Evolutionary conservation across 2,888 invertebrate species (phyloP).

Genomic region (Eremobia ochroleuca): DNA sequence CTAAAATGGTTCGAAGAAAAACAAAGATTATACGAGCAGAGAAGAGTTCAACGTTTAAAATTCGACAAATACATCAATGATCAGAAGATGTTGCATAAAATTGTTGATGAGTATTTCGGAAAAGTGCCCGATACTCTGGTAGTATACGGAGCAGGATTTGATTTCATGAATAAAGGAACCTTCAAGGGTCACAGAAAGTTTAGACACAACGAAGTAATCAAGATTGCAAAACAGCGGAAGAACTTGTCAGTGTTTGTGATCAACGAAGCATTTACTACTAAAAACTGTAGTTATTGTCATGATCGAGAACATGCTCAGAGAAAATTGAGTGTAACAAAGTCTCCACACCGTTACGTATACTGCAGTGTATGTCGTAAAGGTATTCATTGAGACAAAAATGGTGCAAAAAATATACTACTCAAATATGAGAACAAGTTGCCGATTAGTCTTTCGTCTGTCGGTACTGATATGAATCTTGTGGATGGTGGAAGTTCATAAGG

Average conservation of each 20-base stretch:
- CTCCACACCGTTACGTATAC: slow-evolving; percentile 27
- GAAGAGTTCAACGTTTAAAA: neutral
- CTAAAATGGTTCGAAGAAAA: slow-evolving; percentile 6
- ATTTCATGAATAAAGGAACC: slow-evolving; percentile 15
- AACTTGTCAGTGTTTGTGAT: slow-evolving; percentile 18
- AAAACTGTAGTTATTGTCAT: slow-evolving; percentile 19
- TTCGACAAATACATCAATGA: slow-evolving; percentile 23
- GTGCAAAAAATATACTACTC: slow-evolving; percentile 4
- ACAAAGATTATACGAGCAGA: neutral
- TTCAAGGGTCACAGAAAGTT: slow-evolving; percentile 1
- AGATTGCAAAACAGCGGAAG: slow-evolving; percentile 12
- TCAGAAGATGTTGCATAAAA: slow-evolving; percentile 10
- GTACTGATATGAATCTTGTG: slow-evolving; percentile 23
- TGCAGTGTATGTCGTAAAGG: slow-evolving; percentile 23
- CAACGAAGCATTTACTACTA: neutral
- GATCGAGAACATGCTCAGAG: neutral
- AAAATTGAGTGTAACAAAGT: slow-evolving; percentile 8
- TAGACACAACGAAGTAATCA: slow-evolving; percentile 8
- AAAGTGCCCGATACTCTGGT: slow-evolving; percentile 12
- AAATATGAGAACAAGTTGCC: slow-evolving; percentile 6
- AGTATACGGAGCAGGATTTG: slow-evolving; percentile 15
- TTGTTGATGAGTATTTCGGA: slow-evolving; percentile 21
- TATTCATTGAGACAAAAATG: neutral
- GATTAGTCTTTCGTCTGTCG: slow-evolving; percentile 6
- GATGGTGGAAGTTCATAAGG: slow-evolving; percentile 10